phyloP scores from a whole-genome alignment of 2,113 vertebrate species.

The Lipotes vexillifer region DNA sequence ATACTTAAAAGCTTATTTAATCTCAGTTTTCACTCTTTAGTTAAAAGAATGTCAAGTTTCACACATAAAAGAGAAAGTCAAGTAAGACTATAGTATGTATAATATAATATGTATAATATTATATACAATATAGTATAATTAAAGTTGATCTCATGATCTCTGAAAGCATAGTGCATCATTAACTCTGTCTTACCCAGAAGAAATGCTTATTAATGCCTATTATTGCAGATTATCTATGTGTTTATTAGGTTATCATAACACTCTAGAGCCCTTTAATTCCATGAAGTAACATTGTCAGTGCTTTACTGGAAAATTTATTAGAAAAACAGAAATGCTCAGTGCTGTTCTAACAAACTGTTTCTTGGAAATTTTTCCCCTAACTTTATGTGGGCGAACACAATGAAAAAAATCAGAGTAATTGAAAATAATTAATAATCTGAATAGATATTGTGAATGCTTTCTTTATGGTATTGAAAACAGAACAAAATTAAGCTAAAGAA shows the following conservation, averaged over 20 bases:
- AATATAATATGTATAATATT: background rate
- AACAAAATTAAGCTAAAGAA: background rate
- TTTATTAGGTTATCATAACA: background rate
- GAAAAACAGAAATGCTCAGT: constrained; percentile 28
- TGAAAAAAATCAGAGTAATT: background rate
- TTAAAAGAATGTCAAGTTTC: background rate
- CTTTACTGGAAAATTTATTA: background rate
- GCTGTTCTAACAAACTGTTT: background rate
- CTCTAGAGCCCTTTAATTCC: background rate
- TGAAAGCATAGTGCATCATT: background rate
- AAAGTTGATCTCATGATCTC: background rate
- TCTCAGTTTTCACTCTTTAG: background rate
- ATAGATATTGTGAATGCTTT: background rate
- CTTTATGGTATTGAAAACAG: background rate
- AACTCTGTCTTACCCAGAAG: background rate
- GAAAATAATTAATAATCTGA: constrained; percentile 8
- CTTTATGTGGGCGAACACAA: constrained; percentile 17
- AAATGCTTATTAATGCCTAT: background rate
- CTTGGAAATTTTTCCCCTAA: background rate
- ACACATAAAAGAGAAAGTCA: background rate
- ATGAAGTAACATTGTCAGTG: background rate
- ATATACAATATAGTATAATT: background rate
- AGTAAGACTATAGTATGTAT: background rate
- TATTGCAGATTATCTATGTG: background rate
- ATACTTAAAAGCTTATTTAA: background rate